A percentile compares a stretch with the other conserved stretches of the same genome.
phyloP scores from a whole-genome alignment of 1,140 invertebrate genomes.

The Galleria mellonella region DNA sequence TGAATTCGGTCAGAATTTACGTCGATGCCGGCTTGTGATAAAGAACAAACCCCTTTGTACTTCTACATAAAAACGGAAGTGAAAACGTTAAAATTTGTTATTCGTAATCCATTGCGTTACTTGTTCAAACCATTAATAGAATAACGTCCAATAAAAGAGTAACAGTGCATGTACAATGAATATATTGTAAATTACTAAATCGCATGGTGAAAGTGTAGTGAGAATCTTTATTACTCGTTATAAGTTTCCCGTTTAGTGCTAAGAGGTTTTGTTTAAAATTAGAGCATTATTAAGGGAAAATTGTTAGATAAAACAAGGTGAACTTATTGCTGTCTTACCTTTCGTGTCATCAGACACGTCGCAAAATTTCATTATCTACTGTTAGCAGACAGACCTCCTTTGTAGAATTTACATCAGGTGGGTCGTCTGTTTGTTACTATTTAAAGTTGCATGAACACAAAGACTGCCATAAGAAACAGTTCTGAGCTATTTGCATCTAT shows the following conservation, averaged over 20 bases:
- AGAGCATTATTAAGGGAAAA: not conserved
- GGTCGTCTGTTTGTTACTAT: no score
- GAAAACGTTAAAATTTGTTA: not conserved
- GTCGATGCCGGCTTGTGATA: conserved; percentile 12
- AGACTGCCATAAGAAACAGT: no score
- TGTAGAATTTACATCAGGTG: no score
- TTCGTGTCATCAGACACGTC: no score
- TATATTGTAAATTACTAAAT: not conserved
- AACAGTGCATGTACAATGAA: conserved; percentile 1
- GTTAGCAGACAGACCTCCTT: no score
- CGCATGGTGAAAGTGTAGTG: conserved; percentile 7
- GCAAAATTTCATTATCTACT: no score
- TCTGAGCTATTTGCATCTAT: no score
- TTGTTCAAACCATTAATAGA: not conserved
- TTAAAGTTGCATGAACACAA: no score
- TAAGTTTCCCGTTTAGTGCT: conserved; percentile 25
- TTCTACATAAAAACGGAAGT: not conserved
- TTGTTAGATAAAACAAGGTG: not conserved
- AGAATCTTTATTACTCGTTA: conserved; percentile 26
- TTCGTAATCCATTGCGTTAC: conserved; percentile 3
- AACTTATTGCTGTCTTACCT: not conserved
- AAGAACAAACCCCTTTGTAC: conserved; percentile 6
- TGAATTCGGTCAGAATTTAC: conserved; percentile 12
- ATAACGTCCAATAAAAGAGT: not conserved
- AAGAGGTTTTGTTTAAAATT: conserved; percentile 27